These are phyloP conservation scores for Cacatua alba DNA, from an alignment of 2,113 vertebrate species.

Conservation along the genomic window DNA sequence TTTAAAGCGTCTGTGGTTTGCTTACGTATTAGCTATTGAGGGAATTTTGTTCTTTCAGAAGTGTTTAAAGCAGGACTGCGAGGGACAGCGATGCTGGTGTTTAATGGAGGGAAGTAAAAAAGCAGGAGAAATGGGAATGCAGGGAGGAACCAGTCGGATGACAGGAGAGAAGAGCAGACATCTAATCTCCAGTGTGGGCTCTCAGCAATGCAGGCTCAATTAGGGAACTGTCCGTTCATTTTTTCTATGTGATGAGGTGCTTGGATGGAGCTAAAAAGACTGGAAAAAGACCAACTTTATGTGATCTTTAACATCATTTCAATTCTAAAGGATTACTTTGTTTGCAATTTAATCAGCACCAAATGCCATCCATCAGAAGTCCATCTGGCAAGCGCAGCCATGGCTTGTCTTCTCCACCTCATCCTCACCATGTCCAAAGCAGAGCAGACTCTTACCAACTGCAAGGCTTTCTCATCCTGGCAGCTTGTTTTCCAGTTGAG, in stretches of 20 bases:
- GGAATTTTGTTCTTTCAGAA: not conserved
- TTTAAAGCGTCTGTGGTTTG: not conserved
- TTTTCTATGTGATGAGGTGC: not conserved
- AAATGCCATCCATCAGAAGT: not conserved
- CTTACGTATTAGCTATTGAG: not conserved
- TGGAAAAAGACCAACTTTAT: not conserved
- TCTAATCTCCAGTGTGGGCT: not conserved
- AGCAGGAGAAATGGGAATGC: not conserved
- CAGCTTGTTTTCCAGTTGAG: not conserved
- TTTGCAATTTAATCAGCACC: not conserved
- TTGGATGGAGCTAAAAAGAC: not conserved
- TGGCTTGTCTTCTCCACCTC: not conserved
- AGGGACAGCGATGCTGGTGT: not conserved
- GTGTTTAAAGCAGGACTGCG: not conserved
- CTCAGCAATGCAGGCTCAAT: not conserved
- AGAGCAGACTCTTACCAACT: fast-evolving
- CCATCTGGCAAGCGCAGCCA: fast-evolving
- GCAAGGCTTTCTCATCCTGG: not conserved
- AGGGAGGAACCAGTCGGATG: not conserved
- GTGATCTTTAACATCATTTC: not conserved
- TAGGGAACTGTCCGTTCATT: not conserved
- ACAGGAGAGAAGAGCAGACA: not conserved
- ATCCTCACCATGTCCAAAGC: not conserved
- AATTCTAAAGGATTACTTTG: not conserved
- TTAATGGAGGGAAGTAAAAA: not conserved